These are phyloP conservation scores for Lymantria dispar DNA, from an alignment of 2,888 invertebrate genomes.

Conservation along the genomic window DNA sequence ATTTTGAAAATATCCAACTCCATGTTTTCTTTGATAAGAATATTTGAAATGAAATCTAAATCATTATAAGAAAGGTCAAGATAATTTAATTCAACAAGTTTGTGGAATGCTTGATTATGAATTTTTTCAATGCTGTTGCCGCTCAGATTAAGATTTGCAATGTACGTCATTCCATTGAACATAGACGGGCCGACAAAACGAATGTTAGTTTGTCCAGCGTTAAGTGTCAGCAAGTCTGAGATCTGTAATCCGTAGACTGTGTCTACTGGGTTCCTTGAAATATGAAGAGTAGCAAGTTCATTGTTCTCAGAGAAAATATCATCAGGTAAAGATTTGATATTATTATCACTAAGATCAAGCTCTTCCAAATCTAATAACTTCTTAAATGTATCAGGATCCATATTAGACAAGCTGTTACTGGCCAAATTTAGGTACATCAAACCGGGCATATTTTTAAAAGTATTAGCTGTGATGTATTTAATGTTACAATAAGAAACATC, in stretches of 20 bases:
- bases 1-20: conserved; percentile 87
- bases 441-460: conserved; percentile 85
- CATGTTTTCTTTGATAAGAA: conserved; percentile 86
- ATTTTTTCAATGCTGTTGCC: conserved; percentile 87
- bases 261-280: conserved; percentile 86
- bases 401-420: conserved; percentile 84
- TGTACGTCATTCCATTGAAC: conserved; percentile 83
- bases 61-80: conserved; percentile 89
- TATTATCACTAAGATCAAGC: conserved; percentile 87
- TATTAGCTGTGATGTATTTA: conserved; percentile 83
- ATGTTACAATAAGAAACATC: conserved; percentile 88
- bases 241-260: conserved; percentile 84
- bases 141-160: conserved; percentile 86
- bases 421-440: conserved; percentile 86
- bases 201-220: conserved; percentile 87
- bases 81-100: conserved; percentile 85
- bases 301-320: conserved; percentile 85
- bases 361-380: conserved; percentile 85
- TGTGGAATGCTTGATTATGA: conserved; percentile 86
- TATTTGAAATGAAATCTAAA: conserved; percentile 85
- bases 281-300: conserved; percentile 85
- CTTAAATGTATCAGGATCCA: conserved; percentile 84
- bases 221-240: conserved; percentile 84
- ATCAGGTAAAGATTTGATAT: conserved; percentile 83
- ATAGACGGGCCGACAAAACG: conserved; percentile 84